Conservation (phyloP, 2,797 vertebrate species). For the Rallus crepitans region DNA sequence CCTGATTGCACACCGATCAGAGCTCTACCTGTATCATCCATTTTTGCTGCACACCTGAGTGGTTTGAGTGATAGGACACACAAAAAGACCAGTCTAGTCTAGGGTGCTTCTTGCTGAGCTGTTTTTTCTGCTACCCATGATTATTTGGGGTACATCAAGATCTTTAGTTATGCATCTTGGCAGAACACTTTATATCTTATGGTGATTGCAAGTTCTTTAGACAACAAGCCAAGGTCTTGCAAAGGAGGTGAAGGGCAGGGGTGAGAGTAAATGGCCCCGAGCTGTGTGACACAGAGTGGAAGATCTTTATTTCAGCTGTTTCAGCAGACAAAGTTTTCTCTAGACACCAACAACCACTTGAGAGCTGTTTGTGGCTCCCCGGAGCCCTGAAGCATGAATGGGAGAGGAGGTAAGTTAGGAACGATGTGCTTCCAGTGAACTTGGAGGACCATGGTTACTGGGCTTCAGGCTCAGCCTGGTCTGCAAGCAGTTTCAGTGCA, state of each 20-base stretch:
- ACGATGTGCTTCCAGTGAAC: rapidly evolving
- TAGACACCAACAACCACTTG: not conserved
- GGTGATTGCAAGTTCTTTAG: constrained; percentile 57
- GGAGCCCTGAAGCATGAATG: not conserved
- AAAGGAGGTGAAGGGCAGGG: not conserved
- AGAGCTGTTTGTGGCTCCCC: not conserved
- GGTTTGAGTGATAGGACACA: not conserved
- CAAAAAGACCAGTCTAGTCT: not conserved
- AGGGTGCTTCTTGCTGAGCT: not conserved
- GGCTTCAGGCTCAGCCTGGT: not conserved
- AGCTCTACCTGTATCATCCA: rapidly evolving
- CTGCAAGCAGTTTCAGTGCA: not conserved
- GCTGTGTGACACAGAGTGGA: not conserved
- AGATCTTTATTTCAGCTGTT: not conserved
- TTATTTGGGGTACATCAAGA: constrained; percentile 40
- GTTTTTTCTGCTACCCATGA: not conserved
- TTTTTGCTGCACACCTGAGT: not conserved
- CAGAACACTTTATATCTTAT: constrained; percentile 34
- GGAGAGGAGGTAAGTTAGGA: not conserved
- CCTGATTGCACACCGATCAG: not conserved
- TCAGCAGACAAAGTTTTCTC: not conserved
- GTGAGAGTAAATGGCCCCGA: constrained; percentile 33
- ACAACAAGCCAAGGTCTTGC: constrained; percentile 58
- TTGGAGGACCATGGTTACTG: not conserved
- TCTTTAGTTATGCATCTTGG: not conserved